Percentiles rank a stretch among this genome's conserved stretches.
phyloP scores from a whole-genome alignment of 2,888 invertebrate genomes.

The Elaeidobius kamerunicus region DNA sequence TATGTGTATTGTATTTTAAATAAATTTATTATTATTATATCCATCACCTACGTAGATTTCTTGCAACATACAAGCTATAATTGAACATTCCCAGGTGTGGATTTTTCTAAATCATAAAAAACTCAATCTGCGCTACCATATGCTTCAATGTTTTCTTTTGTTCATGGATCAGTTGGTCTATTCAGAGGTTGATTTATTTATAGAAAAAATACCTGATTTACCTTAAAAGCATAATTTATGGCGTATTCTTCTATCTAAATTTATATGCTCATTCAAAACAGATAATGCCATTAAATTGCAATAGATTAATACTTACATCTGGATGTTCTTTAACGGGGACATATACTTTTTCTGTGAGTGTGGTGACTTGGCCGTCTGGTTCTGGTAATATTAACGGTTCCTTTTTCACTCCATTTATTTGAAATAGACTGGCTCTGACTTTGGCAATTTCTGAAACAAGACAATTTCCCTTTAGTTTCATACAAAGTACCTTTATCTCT shows the following conservation, averaged over 20 bases:
- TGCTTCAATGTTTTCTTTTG: no score
- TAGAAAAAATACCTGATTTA: conserved; percentile 2
- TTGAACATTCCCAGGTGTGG: no score
- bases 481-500: no score
- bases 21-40: no score
- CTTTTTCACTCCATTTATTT: conserved; percentile 96
- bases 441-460: conserved; percentile 93
- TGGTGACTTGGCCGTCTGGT: conserved; percentile 84
- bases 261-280: conserved; percentile 2
- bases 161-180: no score
- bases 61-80: no score
- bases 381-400: conserved; percentile 91
- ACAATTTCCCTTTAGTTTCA: no score
- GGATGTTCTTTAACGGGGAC: conserved; percentile 99
- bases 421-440: conserved; percentile 96
- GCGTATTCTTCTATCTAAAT: conserved; percentile 12
- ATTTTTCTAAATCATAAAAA: no score
- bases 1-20: no score
- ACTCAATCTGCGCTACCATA: no score
- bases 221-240: conserved; percentile 21
- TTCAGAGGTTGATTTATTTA: conserved; percentile 1
- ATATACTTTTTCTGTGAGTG: conserved; percentile 98
- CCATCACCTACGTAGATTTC: no score
- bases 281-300: not conserved
- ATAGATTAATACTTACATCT: conserved; percentile 77